Percentiles rank a stretch among this genome's conserved stretches.
phyloP scores from a whole-genome alignment of 2,113 vertebrate genomes.

The Phaethon lepturus region DNA sequence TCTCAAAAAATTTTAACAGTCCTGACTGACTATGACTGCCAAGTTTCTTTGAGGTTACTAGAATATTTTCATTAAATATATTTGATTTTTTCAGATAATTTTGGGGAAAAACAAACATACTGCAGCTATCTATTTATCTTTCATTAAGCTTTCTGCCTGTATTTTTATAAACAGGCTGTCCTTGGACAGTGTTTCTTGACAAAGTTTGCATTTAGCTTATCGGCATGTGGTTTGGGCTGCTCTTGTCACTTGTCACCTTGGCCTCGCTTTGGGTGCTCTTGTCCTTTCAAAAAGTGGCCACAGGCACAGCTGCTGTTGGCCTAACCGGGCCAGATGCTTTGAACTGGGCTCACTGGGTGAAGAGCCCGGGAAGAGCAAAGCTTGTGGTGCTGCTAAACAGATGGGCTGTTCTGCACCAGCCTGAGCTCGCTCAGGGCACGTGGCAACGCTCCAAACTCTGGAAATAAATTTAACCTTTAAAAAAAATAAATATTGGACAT shows the following conservation, averaged over 20 bases:
- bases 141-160: not conserved
- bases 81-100: not conserved
- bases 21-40: not conserved
- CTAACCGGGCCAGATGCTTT: not conserved
- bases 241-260: rapidly evolving
- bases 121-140: not conserved
- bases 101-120: rapidly evolving
- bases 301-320: not conserved
- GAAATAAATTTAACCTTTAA: not conserved
- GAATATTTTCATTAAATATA: not conserved
- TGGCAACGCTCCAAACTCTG: not conserved
- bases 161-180: not conserved
- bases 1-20: not conserved
- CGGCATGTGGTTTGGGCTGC: not conserved
- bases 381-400: not conserved
- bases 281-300: not conserved
- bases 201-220: rapidly evolving
- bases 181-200: not conserved
- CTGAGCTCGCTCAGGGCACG: not conserved
- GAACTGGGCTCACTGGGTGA: not conserved
- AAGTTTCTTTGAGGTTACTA: not conserved
- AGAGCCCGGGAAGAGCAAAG: not conserved
- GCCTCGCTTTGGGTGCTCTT: not conserved
- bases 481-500: too few species aligned
- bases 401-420: not conserved